A percentile compares a stretch with the other conserved stretches of the same genome.
These are phyloP conservation scores for Platycnemis pennipes DNA, from an alignment of 2,888 invertebrate genomes.

Conservation along the genomic window DNA sequence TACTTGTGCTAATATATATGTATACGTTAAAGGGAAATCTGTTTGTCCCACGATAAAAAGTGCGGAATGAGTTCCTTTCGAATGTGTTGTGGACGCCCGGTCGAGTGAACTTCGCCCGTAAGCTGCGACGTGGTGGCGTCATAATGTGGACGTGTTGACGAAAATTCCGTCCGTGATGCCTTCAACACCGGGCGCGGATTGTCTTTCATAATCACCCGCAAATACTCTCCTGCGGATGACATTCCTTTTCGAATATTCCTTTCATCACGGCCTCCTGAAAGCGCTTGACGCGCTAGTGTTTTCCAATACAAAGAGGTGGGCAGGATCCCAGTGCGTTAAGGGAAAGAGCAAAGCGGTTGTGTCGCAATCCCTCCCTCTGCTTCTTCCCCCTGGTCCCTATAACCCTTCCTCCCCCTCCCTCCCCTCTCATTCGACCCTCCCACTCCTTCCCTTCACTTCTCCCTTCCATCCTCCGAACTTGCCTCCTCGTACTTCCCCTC, in stretches of 20 bases:
- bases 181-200: conserved; percentile 13
- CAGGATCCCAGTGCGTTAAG: conserved; percentile 11
- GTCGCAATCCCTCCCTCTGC: not conserved
- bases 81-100: not conserved
- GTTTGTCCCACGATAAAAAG: not conserved
- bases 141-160: conserved; percentile 13
- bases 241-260: not conserved
- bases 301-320: conserved; percentile 26
- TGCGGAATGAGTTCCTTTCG: not conserved
- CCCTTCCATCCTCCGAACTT: not conserved
- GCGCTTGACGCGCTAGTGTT: conserved; percentile 8
- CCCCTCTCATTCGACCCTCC: not conserved
- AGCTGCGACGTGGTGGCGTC: not conserved
- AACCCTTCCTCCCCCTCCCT: not conserved
- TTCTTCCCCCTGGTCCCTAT: too few species aligned
- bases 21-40: not conserved
- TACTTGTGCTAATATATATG: too few species aligned
- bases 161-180: conserved; percentile 1
- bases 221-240: not conserved
- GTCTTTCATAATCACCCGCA: conserved; percentile 22
- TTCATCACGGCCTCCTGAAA: not conserved
- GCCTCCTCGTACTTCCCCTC: not conserved
- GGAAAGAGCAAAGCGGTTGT: not conserved
- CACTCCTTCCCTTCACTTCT: not conserved
- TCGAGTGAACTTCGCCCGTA: not conserved